Evolutionary conservation across 2,888 invertebrate genomes (phyloP), one percentile per base, ranked within the genome.

Genomic region (Ectemnius lituratus): DNA sequence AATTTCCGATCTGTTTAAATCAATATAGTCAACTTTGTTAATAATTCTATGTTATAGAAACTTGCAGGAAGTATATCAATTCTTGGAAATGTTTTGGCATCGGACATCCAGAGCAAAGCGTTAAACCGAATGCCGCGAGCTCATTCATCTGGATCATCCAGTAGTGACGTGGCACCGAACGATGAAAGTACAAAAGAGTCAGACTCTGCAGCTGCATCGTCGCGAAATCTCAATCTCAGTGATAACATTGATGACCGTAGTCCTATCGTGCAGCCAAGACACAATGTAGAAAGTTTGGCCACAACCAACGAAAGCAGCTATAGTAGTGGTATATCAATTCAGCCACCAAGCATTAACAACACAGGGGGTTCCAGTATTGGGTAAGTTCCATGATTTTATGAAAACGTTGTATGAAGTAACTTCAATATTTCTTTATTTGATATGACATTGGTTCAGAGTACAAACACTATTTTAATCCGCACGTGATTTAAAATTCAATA

Each of bases 51-150:
- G 46, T 88, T 89, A 62, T 90, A 95, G 94, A 94, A 93, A 91
- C 93, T 94, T 5, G 85, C 92, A 4, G 94, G 94, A 1, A 94
- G 93, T 1, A 92, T 94, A 62, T 93, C 94, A 8, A 87, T 94
- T 56, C 93, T 94, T 80, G 94, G 93, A n/a, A 77, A 86, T 23
- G 82, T 86, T n/a, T 67, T 84, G 27, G 71, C 85, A 0, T 84
- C 88, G 2, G 81, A 82, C 37, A 75, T 85, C 14, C 80, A 84
- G 8, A 84, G 64, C 49, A 86, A 81, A 66, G 68, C 87, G 57
- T 83, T 86, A 14, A 82, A 75, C 58, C 86, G 78, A 28, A 76
- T 85, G 46, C 79, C 78, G 11, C 85, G 84, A 18, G 83, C 76
- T 28, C 76, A 80, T 14, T 86, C 84, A 3, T 76, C 86, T 0